Base-by-base conservation (phyloP, 2,888 invertebrate genomes). In the Amphipoea lucens region DNA sequence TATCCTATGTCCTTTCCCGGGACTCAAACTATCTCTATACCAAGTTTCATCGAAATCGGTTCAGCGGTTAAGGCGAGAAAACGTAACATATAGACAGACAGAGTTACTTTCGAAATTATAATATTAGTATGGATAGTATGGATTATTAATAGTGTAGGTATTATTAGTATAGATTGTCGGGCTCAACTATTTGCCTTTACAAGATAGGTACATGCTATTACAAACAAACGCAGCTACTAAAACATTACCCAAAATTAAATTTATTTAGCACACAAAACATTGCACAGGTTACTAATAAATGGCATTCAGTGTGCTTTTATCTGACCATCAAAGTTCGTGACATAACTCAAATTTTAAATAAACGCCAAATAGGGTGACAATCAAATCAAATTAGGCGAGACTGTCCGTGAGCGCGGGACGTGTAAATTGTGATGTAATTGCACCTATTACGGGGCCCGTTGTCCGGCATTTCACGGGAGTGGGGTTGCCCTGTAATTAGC, bases 391-490 rank as follows among this genome's bases (percentile, higher is more conserved):
- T 95, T 95, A 95, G 93, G 91, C 90, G 92, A 92, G 92, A 93
- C 94, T 91, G 94, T 92, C 92, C 89, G 92, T 89, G 90, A 87
- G 88, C 86, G 81, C 87, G 79, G 89, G 84, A 92, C 92, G 93
- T 93, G 94, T 94, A 94, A 95, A 95, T 93, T 93, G 94, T 93
- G 90, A 88, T 90, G 93, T 95, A 95, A 95, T 95, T 95, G 92
- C 90, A 86, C 87, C 93, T 92, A 94, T 94, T 94, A 93, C 89
- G 86, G 73, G 79, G 89, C 88, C 89, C 87, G 91, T 87, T 87
- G 88, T 83, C 87, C 83, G 81, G 78, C 83, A 78, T 86, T 88
- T 78, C 84, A 87, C 84, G 62, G 82, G 84, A 85, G 86, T 85
- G 88, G 89, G 87, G 89, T 88, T 85, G 89, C 90, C 90, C 92